These are phyloP conservation scores for Diachasmimorpha longicaudata DNA, from an alignment of 1,140 invertebrate species.

Conservation along the genomic window DNA sequence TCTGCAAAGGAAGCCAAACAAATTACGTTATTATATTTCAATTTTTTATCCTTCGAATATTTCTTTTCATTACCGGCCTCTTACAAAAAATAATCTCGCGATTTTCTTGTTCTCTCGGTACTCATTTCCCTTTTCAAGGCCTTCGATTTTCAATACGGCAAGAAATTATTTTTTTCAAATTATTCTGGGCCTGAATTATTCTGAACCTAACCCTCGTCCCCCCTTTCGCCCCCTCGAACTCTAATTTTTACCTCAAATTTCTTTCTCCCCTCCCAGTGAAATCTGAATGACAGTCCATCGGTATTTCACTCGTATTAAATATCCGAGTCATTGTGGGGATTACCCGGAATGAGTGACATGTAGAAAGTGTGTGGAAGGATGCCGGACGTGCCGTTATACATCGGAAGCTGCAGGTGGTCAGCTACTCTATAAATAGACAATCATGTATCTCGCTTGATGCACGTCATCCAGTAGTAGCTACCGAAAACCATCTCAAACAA, in stretches of 20 bases:
- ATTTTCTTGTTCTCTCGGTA: not conserved
- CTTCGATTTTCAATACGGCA: no score
- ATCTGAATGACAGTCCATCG: not conserved
- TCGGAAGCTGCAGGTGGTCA: conserved; percentile 27
- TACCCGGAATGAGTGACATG: not conserved
- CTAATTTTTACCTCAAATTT: no score
- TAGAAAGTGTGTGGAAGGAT: conserved; percentile 11
- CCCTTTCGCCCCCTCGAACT: no score
- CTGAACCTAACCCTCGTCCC: no score
- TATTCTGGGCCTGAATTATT: no score
- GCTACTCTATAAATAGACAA: conserved; percentile 24
- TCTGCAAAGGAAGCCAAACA: conserved; percentile 46
- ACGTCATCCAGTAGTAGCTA: not conserved
- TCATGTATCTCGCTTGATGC: not conserved
- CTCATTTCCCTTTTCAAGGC: no score
- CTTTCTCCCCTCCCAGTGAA: not conserved
- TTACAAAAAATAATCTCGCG: no score
- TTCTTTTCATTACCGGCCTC: not conserved
- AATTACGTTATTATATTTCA: conserved; percentile 26
- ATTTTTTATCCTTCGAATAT: not conserved
- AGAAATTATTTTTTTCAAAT: no score
- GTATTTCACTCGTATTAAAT: not conserved
- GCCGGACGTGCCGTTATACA: conserved; percentile 21
- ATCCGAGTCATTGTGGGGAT: not conserved
- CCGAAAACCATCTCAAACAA: not conserved